These are phyloP conservation scores for Syngnathoides biaculeatus DNA, from an alignment of 2,113 vertebrate genomes.

Conservation along the genomic window DNA sequence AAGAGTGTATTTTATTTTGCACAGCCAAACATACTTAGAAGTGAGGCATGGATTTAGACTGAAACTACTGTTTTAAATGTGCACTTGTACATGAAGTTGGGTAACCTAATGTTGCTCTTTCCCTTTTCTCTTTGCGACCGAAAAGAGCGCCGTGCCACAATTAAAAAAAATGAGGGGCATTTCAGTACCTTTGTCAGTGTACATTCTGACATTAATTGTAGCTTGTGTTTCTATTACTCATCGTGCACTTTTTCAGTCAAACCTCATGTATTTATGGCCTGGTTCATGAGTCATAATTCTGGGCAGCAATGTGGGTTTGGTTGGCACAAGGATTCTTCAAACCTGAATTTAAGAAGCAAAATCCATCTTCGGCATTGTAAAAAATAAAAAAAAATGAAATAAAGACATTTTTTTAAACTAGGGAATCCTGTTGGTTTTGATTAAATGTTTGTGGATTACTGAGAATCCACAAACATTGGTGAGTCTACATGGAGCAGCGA, in stretches of 20 bases:
- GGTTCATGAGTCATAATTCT: background rate
- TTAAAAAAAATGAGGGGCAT: background rate
- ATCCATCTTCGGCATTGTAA: background rate
- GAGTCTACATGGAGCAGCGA: background rate
- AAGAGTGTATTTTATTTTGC: slow-evolving; percentile 38
- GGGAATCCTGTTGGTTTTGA: background rate
- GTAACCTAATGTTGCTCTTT: background rate
- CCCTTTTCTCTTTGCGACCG: background rate
- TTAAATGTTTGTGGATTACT: background rate
- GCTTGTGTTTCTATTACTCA: background rate
- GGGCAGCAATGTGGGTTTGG: background rate
- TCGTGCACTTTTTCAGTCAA: background rate
- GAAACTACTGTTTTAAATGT: slow-evolving; percentile 29
- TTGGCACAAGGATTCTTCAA: background rate
- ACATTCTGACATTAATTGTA: background rate
- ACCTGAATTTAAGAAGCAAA: background rate
- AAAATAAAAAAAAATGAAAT: background rate
- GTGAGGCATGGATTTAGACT: slow-evolving; percentile 31
- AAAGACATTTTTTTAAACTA: background rate
- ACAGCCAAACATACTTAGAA: slow-evolving; percentile 37
- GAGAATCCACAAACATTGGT: background rate
- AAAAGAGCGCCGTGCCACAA: background rate
- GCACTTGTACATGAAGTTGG: slow-evolving; percentile 10
- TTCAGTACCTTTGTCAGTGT: background rate
- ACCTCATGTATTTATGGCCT: background rate